Base-by-base conservation (phyloP, 2,113 vertebrate genomes). In the Archocentrus centrarchus region DNA sequence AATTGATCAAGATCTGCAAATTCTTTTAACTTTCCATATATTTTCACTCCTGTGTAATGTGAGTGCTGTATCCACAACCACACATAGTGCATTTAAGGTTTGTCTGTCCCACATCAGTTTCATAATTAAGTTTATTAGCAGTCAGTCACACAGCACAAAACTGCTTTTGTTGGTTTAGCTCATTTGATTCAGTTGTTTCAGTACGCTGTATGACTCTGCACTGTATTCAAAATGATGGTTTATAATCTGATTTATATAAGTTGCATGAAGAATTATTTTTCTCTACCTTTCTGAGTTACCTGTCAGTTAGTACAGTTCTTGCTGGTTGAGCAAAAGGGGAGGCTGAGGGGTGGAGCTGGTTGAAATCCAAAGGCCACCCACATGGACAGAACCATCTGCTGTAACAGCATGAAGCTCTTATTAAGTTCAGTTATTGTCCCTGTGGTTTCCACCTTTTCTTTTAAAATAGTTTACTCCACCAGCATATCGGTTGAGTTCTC, bases 331-430 rank as follows among this genome's bases (percentile, higher is more conserved):
- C 15, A 68, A 68, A 47, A 68, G 22, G 47, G 64, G 41, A 68
- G 15, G 64, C 64, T 30, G 41, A 24, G 47, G 3, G 64, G 64
- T 68, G 8, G 22, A 68, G 47, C 44, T 68, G 64, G 41, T 18
- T 68, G 41, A 68, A 68, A 68, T 68, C 41, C 15, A 68, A 47
- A 68, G 64, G 64, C 41, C 41, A 68, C 22, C 64, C 41, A 68
- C 41, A 68, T 30, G 41, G 22, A 18, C 64, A 50, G 22, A 68
- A 68, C 64, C 64, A 68, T 68, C 64, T 68, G 64, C 41, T 68
- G 41, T 30, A 47, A 68, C 3, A 24, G 41, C 41, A 50, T 68
- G 22, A 27, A 47, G 39, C 24, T 47, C 22, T 2, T 44, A 44
- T 44, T 44, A 44, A 13, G 41, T 44, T 44, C 14, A 14, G 41